phyloP scores from a whole-genome alignment of 2,113 vertebrate species.

The Odocoileus virginianus region DNA sequence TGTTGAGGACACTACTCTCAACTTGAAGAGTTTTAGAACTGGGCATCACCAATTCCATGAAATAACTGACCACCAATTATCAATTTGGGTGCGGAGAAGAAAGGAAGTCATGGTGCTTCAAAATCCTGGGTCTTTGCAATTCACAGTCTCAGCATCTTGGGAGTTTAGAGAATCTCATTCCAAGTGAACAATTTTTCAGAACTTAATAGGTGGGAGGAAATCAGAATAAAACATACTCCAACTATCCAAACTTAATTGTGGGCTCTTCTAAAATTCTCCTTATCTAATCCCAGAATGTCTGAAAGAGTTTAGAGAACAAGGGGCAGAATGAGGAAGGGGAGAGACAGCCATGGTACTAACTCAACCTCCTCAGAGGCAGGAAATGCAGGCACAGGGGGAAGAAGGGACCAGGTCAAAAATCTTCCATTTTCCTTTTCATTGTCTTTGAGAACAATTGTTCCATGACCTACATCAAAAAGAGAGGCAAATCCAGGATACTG shows the following conservation, averaged over 20 bases:
- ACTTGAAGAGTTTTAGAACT: background rate
- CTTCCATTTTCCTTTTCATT: background rate
- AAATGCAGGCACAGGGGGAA: background rate
- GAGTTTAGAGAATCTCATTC: background rate
- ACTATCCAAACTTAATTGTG: background rate
- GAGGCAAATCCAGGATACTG: background rate
- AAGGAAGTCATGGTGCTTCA: background rate
- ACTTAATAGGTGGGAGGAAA: background rate
- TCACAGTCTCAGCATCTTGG: background rate
- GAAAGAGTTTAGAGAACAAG: background rate
- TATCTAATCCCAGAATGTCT: background rate
- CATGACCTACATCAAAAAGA: slow-evolving; percentile 13
- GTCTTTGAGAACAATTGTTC: slow-evolving; percentile 26
- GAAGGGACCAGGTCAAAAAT: background rate
- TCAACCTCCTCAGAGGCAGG: background rate
- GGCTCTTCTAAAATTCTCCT: background rate
- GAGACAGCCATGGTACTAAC: background rate
- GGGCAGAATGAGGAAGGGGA: background rate
- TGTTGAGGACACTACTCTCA: background rate
- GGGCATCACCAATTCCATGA: background rate
- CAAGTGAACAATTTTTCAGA: background rate
- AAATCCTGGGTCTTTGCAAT: background rate
- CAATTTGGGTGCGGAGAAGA: background rate
- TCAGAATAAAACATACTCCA: background rate
- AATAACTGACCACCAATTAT: background rate